Percentiles rank a stretch among this genome's conserved stretches.
Evolutionary conservation across 1,140 invertebrate genomes (phyloP).

Genomic region (Atta colombica): DNA sequence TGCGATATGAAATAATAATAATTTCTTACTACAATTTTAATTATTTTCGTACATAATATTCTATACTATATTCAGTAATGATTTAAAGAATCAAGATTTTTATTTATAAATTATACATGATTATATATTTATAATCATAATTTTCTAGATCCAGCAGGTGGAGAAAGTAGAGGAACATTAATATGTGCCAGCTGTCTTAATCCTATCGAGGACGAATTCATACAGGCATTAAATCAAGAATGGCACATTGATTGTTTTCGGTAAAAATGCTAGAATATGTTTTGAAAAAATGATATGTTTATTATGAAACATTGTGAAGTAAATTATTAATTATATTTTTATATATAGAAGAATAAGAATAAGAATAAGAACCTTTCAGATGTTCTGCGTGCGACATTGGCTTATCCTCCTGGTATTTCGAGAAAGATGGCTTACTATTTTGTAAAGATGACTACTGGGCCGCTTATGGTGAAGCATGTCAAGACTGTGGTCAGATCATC

Average conservation of each 20-base stretch:
- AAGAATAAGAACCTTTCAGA: slow-evolving; percentile 84
- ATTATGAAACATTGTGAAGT: background rate
- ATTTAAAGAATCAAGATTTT: background rate
- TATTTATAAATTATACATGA: background rate
- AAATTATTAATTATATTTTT: background rate
- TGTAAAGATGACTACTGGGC: slow-evolving; percentile 96
- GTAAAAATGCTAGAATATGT: slow-evolving; percentile 83
- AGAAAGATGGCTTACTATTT: slow-evolving; percentile 95
- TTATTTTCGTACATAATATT: background rate
- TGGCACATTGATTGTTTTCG: slow-evolving; percentile 96
- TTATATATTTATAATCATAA: slow-evolving; percentile 12
- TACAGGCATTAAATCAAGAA: slow-evolving; percentile 93
- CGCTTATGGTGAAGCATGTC: slow-evolving; percentile 95
- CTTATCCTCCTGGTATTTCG: slow-evolving; percentile 97
- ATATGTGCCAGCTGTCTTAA: slow-evolving; percentile 92
- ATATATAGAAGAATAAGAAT: background rate
- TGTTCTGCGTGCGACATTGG: slow-evolving; percentile 95
- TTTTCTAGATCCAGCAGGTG: slow-evolving; percentile 83
- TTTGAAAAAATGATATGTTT: background rate
- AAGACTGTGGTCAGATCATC: slow-evolving; percentile 95
- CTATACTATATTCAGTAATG: background rate
- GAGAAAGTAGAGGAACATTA: slow-evolving; percentile 80
- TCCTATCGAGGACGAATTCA: slow-evolving; percentile 90
- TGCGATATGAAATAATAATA: background rate
- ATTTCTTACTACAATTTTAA: slow-evolving; percentile 12